Evolutionary conservation across 2,113 vertebrate genomes (phyloP).

Genomic region (Heterotilapia buettikoferi): DNA sequence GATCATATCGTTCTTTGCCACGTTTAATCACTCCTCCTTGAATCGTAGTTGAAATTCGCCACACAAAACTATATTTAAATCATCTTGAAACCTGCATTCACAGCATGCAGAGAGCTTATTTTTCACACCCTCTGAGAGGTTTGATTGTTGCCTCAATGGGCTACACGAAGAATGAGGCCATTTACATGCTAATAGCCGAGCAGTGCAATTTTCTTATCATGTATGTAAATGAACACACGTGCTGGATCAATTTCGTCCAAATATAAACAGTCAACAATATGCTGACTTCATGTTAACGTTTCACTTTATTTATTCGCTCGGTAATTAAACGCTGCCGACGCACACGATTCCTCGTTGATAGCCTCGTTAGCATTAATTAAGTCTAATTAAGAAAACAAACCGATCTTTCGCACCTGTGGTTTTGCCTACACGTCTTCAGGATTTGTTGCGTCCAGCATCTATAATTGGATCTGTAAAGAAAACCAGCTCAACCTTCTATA

Average conservation of each 20-base stretch:
- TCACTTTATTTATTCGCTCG: slow-evolving; percentile 49
- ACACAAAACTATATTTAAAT: slow-evolving; percentile 16
- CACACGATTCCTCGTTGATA: slow-evolving; percentile 45
- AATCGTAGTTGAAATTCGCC: background rate
- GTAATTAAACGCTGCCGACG: slow-evolving; percentile 68
- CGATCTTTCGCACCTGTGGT: slow-evolving; percentile 45
- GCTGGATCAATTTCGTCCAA: slow-evolving; percentile 37
- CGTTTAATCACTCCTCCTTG: background rate
- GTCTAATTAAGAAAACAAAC: slow-evolving; percentile 39
- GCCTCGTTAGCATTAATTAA: slow-evolving; percentile 62
- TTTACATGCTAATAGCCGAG: slow-evolving; percentile 60
- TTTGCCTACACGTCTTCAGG: background rate
- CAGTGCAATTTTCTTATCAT: slow-evolving; percentile 56
- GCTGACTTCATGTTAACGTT: slow-evolving; percentile 56
- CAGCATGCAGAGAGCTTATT: background rate
- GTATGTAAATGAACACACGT: slow-evolving; percentile 60
- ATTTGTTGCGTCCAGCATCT: background rate
- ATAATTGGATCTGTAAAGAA: background rate
- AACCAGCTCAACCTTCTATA: background rate
- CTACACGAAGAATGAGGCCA: slow-evolving; percentile 30
- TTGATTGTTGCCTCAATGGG: slow-evolving; percentile 32
- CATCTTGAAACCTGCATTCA: background rate
- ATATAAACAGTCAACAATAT: slow-evolving; percentile 57
- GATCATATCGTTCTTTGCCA: background rate
- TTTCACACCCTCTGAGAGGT: slow-evolving; percentile 11